A percentile compares a stretch with the other conserved stretches of the same genome.
These are phyloP conservation scores for Lagodon rhomboides DNA, from an alignment of 2,797 vertebrate species.

Conservation along the genomic window DNA sequence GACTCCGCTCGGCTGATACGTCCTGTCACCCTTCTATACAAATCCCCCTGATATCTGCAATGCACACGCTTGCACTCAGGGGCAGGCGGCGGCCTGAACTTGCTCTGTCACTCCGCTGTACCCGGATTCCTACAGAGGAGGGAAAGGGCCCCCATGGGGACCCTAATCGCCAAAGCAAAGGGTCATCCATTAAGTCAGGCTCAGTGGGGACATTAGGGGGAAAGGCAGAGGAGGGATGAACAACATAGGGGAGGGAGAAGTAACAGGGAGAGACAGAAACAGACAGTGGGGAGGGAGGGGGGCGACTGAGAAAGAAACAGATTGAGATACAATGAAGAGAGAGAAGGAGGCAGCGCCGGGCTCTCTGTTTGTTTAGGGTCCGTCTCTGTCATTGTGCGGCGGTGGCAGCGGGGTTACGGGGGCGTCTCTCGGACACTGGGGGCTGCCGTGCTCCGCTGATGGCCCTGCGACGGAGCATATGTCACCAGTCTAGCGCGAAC, in stretches of 20 bases:
- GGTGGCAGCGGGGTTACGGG: conserved; percentile 64
- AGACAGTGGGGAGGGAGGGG: conserved; percentile 57
- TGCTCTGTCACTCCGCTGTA: conserved; percentile 74
- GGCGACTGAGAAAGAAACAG: conserved; percentile 68
- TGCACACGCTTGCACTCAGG: conserved; percentile 66
- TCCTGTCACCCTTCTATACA: conserved; percentile 81
- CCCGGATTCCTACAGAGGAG: conserved; percentile 73
- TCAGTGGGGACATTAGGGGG: conserved; percentile 79
- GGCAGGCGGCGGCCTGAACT: conserved; percentile 74
- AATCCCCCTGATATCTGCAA: conserved; percentile 74
- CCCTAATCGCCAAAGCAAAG: conserved; percentile 82
- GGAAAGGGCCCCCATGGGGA: conserved; percentile 74
- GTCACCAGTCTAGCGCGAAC: conserved; percentile 81
- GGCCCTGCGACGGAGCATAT: conserved; percentile 83
- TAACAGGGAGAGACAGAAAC: conserved; percentile 74
- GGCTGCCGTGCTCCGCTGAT: conserved; percentile 72
- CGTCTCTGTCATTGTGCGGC: conserved; percentile 75
- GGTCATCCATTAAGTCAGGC: conserved; percentile 82
- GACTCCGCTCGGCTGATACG: conserved; percentile 69
- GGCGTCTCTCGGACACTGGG: conserved; percentile 73
- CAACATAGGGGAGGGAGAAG: conserved; percentile 73
- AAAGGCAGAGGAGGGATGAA: conserved; percentile 76
- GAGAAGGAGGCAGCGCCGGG: conserved; percentile 61
- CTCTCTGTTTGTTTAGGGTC: conserved; percentile 77
- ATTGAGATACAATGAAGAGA: conserved; percentile 78